These are phyloP conservation scores for Sebastolobus altivelis DNA, from an alignment of 2,797 vertebrate species.

Conservation along the genomic window DNA sequence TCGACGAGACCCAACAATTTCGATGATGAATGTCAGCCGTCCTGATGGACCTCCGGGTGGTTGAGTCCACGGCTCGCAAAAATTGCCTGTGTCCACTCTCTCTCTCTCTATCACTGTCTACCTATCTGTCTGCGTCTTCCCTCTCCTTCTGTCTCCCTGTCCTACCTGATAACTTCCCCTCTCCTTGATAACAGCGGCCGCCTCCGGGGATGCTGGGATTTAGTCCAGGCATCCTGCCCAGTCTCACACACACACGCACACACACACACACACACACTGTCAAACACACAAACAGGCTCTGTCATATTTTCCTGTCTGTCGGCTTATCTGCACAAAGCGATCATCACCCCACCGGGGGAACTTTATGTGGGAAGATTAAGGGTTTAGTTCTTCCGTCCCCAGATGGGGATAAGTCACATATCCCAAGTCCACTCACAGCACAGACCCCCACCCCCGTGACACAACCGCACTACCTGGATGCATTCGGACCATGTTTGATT, in stretches of 20 bases:
- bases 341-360: slow-evolving; percentile 66
- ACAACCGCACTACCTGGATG: slow-evolving; percentile 45
- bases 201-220: slow-evolving; percentile 59
- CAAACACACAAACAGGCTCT: slow-evolving; percentile 34
- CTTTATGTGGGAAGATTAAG: slow-evolving; percentile 70
- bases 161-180: slow-evolving; percentile 61
- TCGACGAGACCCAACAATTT: slow-evolving; percentile 43
- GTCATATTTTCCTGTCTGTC: slow-evolving; percentile 60
- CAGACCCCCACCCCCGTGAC: slow-evolving; percentile 32
- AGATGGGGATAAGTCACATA: slow-evolving; percentile 63
- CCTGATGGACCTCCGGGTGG: slow-evolving; percentile 38
- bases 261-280: slow-evolving; percentile 21
- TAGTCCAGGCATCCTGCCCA: slow-evolving; percentile 54
- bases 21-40: slow-evolving; percentile 52
- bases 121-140: neutral
- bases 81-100: slow-evolving; percentile 47
- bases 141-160: slow-evolving; percentile 47
- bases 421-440: slow-evolving; percentile 61
- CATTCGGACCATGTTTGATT: slow-evolving; percentile 68
- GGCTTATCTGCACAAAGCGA: slow-evolving; percentile 61
- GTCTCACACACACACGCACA: slow-evolving; percentile 31
- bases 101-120: slow-evolving; percentile 40
- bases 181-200: slow-evolving; percentile 48
- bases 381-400: slow-evolving; percentile 56
- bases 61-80: slow-evolving; percentile 38